These are phyloP conservation scores for Cynoglossus semilaevis DNA, from an alignment of 2,113 vertebrate species.

Conservation along the genomic window DNA sequence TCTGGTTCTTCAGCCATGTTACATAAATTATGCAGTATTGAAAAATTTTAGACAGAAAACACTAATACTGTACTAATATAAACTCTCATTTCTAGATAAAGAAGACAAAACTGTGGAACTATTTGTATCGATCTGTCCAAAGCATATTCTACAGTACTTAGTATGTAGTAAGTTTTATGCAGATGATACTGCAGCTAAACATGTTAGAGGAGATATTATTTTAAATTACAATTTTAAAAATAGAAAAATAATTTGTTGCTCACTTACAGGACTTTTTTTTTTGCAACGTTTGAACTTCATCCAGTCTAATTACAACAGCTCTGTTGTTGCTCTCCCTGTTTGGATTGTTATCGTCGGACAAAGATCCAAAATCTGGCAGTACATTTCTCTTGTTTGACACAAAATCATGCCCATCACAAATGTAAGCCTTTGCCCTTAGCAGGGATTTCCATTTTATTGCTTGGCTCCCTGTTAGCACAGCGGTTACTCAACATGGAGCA, in stretches of 20 bases:
- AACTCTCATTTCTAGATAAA: too few species aligned
- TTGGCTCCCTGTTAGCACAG: constrained; percentile 38
- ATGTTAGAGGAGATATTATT: too few species aligned
- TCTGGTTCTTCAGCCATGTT: constrained; percentile 15
- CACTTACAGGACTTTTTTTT: constrained; percentile 23
- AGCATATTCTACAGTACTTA: too few species aligned
- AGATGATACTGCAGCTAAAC: too few species aligned
- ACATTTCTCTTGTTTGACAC: constrained; percentile 69
- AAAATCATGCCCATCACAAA: constrained; percentile 62
- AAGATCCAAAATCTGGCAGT: constrained; percentile 51
- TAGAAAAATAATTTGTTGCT: too few species aligned
- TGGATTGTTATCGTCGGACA: constrained; percentile 24
- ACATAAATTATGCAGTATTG: constrained; percentile 20
- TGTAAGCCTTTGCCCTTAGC: constrained; percentile 44
- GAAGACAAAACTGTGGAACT: constrained; percentile 41
- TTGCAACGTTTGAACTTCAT: constrained; percentile 34
- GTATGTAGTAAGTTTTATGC: too few species aligned
- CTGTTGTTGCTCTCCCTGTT: constrained; percentile 35
- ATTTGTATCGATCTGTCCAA: too few species aligned
- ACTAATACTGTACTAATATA: too few species aligned
- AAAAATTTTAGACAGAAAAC: too few species aligned
- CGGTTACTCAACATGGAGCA: constrained; percentile 38
- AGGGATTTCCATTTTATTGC: constrained; percentile 41
- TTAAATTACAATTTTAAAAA: too few species aligned
- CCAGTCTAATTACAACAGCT: constrained; percentile 60